Evolutionary conservation across 2,113 vertebrate genomes (phyloP).

Genomic region (Podarcis cretensis): DNA sequence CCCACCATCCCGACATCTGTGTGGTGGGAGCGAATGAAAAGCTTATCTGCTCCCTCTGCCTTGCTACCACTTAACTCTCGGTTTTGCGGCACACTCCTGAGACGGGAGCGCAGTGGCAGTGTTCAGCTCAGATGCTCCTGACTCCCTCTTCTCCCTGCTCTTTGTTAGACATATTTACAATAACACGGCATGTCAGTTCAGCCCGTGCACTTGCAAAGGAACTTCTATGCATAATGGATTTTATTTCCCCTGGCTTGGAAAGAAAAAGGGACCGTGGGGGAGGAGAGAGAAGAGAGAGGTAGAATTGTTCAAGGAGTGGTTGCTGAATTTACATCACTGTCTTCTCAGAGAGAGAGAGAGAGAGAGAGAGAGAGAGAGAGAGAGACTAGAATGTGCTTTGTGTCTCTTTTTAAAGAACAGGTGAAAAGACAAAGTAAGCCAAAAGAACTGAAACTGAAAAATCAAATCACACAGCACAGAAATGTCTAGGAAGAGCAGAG

Average conservation of each 20-base stretch:
- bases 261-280: background rate
- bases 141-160: background rate
- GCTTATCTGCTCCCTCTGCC: background rate
- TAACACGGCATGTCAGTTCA: background rate
- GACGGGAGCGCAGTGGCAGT: background rate
- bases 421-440: background rate
- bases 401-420: background rate
- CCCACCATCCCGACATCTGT: too few species aligned
- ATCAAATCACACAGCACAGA: background rate
- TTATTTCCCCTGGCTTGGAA: background rate
- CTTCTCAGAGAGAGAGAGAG: background rate
- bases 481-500: background rate
- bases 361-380: too few species aligned
- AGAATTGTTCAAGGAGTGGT: background rate
- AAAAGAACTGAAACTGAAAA: background rate
- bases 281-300: background rate
- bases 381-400: background rate
- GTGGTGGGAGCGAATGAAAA: background rate
- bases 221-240: background rate
- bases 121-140: background rate
- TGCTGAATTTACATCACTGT: background rate
- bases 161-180: constrained; percentile 1
- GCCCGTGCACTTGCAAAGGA: background rate
- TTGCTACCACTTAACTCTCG: background rate
- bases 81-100: background rate